Percentiles rank a stretch among this genome's conserved stretches.
These are phyloP conservation scores for Microcebus ravelobensis DNA, from an alignment of 2,113 vertebrate genomes.

Conservation along the genomic window DNA sequence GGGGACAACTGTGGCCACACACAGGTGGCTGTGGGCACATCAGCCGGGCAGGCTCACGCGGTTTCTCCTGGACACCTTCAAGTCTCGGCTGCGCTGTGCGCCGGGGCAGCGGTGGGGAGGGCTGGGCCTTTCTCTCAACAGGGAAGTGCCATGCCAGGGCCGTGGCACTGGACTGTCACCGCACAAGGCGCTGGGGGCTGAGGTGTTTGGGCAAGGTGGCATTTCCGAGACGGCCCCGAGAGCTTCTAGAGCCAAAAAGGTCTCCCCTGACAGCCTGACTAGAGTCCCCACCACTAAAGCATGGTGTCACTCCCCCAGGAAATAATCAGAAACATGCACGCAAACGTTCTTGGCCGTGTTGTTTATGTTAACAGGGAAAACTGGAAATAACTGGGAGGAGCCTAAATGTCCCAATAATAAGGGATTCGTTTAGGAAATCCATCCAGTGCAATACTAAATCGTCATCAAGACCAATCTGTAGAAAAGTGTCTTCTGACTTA, in stretches of 20 bases:
- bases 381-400: background rate
- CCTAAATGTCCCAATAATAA: background rate
- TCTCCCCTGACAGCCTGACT: background rate
- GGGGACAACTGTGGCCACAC: background rate
- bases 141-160: background rate
- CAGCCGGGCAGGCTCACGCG: no score
- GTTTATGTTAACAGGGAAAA: no score
- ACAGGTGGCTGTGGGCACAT: accelerated
- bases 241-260: background rate
- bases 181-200: background rate
- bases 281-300: background rate
- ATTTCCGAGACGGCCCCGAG: background rate
- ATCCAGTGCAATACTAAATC: background rate
- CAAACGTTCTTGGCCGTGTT: accelerated
- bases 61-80: background rate
- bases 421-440: background rate
- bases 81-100: background rate
- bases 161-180: accelerated
- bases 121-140: background rate
- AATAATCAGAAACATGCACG: background rate
- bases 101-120: background rate
- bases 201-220: background rate
- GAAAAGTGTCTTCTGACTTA: background rate
- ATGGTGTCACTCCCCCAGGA: background rate
- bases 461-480: background rate